phyloP scores from a whole-genome alignment of 2,797 vertebrate species.

The Propithecus deckenii region DNA sequence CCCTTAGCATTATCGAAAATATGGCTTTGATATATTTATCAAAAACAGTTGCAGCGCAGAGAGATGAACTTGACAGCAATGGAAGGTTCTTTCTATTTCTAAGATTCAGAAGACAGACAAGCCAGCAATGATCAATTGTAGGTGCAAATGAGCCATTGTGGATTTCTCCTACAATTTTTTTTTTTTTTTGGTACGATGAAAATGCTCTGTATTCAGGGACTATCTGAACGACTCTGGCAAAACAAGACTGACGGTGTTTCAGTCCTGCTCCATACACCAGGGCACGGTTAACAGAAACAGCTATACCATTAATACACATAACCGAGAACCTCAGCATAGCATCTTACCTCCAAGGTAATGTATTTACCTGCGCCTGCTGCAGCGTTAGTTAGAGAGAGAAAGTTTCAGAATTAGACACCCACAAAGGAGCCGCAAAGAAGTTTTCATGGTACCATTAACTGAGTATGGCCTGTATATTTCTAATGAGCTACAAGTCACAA shows the following conservation, averaged over 20 bases:
- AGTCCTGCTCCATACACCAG: not conserved
- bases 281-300: not conserved
- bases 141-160: rapidly evolving
- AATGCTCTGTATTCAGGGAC: not conserved
- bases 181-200: not conserved
- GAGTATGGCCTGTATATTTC: not conserved
- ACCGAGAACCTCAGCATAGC: not conserved
- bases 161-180: not conserved
- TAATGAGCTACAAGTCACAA: not conserved
- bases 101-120: not conserved
- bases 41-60: not conserved
- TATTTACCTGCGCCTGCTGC: not conserved
- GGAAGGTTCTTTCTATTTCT: not conserved
- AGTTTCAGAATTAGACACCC: not conserved
- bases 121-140: rapidly evolving
- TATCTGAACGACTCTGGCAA: not conserved
- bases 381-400: not conserved
- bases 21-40: not conserved
- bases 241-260: not conserved
- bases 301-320: rapidly evolving
- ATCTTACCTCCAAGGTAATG: rapidly evolving
- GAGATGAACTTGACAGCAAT: not conserved
- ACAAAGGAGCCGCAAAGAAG: not conserved
- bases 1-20: not conserved
- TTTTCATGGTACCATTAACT: not conserved